Base-by-base conservation (phyloP, 1,140 invertebrate genomes). In the Apis laboriosa region DNA sequence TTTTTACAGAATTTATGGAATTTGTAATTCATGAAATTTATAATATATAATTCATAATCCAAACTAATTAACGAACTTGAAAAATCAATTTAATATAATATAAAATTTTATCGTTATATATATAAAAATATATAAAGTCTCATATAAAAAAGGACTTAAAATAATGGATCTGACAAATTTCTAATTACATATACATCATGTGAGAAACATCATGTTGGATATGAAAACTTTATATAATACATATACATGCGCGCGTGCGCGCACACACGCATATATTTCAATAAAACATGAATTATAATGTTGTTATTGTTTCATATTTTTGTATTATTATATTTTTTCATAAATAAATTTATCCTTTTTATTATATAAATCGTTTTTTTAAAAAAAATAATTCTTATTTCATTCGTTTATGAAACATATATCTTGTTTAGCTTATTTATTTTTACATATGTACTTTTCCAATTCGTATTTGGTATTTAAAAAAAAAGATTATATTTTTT, bases 1-100 rank as follows among this genome's bases (percentile, higher is more conserved):
- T 81, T 71, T 86, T 94, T 94, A 74, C 91, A 95, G 95, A 94
- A 92, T 86, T 90, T 95, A 79, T 94, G 92, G 87, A 92, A 91
- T 55, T 43, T 7, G 2, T 34, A 34, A 43, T 43, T 43, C 0
- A 43, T 43, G 34, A 43, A 4, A 43, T 43, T 7, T 4, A 7
- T 43, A 43, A 43, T 43, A 43, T 7, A 43, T 43, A 43, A 93
- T 95, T 71, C 94, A 95, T 86, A 93, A 92, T 34, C 34, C 80
- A 92, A 94, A 88, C 85, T 95, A 68, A 92, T 95, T 56, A 93
- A 94, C 88, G 80, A 91, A 70, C 51, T 80, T 72, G 28, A 34
- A 67, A 79, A 78, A 64, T 28, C 56, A 34, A 53, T 81, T 67
- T 67, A 51, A 43, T 67, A 73, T 58, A 15, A 49, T 83, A 68